phyloP scores from a whole-genome alignment of 2,113 vertebrate species.

The Sphaerodactylus townsendi region DNA sequence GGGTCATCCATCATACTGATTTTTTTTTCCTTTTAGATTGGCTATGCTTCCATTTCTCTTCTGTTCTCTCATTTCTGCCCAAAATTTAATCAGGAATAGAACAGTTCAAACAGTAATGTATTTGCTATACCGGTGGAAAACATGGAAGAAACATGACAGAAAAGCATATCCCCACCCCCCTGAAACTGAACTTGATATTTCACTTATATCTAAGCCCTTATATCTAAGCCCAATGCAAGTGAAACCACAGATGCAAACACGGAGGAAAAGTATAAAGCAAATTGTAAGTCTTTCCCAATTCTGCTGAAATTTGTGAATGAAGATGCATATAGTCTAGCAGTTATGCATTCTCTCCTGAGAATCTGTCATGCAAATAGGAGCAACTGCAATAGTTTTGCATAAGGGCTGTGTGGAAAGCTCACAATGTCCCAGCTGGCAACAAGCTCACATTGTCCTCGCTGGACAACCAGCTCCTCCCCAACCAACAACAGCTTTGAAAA shows the following conservation, averaged over 20 bases:
- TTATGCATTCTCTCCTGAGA: neutral
- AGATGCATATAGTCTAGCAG: neutral
- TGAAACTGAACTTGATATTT: neutral
- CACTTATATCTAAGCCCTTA: neutral
- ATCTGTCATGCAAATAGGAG: too few species aligned
- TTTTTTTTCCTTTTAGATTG: neutral
- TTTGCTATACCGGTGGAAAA: neutral
- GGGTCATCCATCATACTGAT: constrained; percentile 8
- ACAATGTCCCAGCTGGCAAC: neutral
- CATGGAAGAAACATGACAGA: neutral
- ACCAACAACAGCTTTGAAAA: neutral
- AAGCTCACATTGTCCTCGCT: too few species aligned
- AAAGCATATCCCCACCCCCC: neutral
- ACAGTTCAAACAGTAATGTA: neutral
- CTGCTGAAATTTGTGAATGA: neutral
- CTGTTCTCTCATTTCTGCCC: neutral
- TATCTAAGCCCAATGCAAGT: neutral
- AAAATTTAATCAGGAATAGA: neutral
- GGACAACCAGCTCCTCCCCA: too few species aligned
- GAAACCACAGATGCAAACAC: neutral
- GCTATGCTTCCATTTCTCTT: neutral
- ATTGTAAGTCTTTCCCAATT: neutral
- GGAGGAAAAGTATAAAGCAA: neutral
- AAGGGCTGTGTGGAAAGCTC: neutral
- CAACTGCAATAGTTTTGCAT: neutral